Conservation (phyloP, 2,888 invertebrate genomes). For the Agonopterix heracliana region DNA sequence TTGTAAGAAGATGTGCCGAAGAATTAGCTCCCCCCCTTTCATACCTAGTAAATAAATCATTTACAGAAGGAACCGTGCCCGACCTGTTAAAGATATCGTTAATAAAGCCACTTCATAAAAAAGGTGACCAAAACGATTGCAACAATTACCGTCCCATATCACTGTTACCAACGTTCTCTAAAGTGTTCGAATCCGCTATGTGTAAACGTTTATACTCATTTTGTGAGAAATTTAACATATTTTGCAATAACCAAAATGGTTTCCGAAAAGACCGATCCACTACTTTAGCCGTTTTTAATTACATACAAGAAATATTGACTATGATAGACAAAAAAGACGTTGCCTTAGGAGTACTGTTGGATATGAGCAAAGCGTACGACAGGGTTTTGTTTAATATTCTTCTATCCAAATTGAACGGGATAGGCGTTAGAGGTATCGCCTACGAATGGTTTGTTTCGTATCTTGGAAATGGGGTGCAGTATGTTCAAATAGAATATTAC, state of each 20-base stretch:
- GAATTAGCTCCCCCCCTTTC: neutral
- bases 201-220: neutral
- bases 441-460: neutral
- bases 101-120: slow-evolving; percentile 4
- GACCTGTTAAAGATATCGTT: neutral
- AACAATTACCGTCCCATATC: neutral
- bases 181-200: neutral
- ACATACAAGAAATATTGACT: no score
- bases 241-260: neutral
- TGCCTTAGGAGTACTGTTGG: neutral
- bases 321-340: neutral
- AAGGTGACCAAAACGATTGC: neutral
- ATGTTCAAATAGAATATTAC: neutral
- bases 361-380: neutral
- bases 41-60: slow-evolving; percentile 2
- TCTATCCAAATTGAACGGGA: neutral
- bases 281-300: no score
- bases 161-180: neutral
- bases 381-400: neutral
- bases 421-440: neutral
- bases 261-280: neutral
- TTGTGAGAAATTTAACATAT: neutral
- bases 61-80: slow-evolving; percentile 1
- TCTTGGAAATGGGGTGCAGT: neutral
- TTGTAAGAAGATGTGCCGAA: neutral